Evolutionary conservation across 2,113 vertebrate species (phyloP), one percentile per base, ranked within the genome.

Genomic region (Oceanites oceanicus): DNA sequence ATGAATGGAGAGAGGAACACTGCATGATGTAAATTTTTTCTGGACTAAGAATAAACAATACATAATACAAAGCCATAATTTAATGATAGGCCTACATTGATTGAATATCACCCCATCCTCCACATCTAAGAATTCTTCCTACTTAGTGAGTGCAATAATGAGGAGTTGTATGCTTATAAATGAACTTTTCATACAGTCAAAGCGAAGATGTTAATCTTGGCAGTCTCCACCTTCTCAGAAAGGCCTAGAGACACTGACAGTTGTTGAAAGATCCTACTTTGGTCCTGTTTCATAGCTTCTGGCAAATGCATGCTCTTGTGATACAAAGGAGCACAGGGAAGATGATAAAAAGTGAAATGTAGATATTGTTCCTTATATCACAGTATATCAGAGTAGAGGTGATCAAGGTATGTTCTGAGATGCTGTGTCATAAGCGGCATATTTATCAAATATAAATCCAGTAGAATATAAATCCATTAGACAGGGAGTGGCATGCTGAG

Each of bases 381-480:
- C 27, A 38, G 5, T 9, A 10, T 58, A 44, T 42, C 29, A 70
- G 18, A 59, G 11, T n/a, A 50, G 25, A 68, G 9, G 15, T 52
- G 29, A 77, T 50, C 9, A 52, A 15, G 20, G 4, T n/a, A 27
- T 17, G 2, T 77, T 90, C 15, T 70, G 26, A 89, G 13, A 34
- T 68, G 8, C 11, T 59, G 11, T 47, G 18, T 45, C 14, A 45
- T 65, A 73, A 79, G 13, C 2, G 5, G 4, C n/a, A n/a, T n/a
- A n/a, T 62, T 58, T 62, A 3, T 70, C 0, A 0, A 70, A 88
- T 20, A 13, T 21, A 65, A 88, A 38, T 56, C 29, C 15, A 52
- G 34, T 71, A 76, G 38, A 38, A 38, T 38, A 38, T 38, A 38
- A 38, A 38, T 38, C 38, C 38, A 58, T 65, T 34, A 66, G 44